These are phyloP conservation scores for Parus major DNA, from an alignment of 2,113 vertebrate species.

Conservation along the genomic window DNA sequence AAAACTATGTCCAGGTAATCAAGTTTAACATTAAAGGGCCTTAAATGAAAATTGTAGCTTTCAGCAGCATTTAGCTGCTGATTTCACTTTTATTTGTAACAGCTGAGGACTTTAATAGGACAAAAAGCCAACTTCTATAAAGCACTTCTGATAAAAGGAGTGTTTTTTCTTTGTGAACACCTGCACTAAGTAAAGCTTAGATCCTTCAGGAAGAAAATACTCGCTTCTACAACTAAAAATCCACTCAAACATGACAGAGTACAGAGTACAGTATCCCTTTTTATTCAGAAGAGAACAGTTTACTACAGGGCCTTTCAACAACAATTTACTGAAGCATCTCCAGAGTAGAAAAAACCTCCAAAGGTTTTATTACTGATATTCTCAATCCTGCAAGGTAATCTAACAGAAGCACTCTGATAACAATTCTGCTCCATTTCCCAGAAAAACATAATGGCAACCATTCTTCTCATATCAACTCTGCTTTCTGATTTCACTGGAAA, in stretches of 20 bases:
- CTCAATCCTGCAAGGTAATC: not conserved
- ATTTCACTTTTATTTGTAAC: not conserved
- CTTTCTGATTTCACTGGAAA: not conserved
- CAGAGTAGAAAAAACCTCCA: not conserved
- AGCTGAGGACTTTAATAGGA: not conserved
- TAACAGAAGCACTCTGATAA: not conserved
- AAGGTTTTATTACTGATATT: not conserved
- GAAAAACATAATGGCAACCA: not conserved
- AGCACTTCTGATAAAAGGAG: not conserved
- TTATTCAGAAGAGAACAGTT: not conserved
- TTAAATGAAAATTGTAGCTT: not conserved
- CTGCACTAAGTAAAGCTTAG: not conserved
- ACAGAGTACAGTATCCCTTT: not conserved
- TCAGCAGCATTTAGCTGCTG: not conserved
- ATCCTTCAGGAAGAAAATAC: not conserved
- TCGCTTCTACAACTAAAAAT: not conserved
- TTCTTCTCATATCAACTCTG: not conserved
- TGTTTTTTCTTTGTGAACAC: not conserved
- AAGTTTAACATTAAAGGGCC: not conserved
- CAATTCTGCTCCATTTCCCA: not conserved
- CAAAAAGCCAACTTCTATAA: not conserved
- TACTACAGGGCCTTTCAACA: not conserved
- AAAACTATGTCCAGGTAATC: not conserved
- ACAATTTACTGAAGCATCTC: not conserved
- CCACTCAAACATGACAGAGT: not conserved